A percentile compares a stretch with the other conserved stretches of the same genome.
Conservation (phyloP, 2,113 vertebrate species). For the Echinops telfairi region DNA sequence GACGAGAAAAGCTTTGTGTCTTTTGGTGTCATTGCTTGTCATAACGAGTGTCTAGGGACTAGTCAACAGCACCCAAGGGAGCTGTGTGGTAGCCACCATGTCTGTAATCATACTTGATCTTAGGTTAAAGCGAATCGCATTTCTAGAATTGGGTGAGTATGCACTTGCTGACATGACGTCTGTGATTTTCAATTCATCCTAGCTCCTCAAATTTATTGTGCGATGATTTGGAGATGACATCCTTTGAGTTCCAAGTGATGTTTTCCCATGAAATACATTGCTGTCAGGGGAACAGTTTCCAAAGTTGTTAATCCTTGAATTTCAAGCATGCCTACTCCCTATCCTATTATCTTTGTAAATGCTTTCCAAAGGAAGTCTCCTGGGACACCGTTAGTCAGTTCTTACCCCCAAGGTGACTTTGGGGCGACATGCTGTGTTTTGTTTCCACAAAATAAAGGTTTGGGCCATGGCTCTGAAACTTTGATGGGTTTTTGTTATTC, state of each 20-base stretch:
- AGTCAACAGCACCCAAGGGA: background rate
- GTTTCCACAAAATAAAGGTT: no score
- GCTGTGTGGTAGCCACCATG: no score
- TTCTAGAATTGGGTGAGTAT: no score
- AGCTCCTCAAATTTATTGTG: background rate
- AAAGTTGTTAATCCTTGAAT: background rate
- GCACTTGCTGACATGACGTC: background rate
- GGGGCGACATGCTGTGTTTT: background rate
- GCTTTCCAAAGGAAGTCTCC: no score
- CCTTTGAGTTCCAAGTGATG: background rate
- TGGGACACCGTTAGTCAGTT: fast-evolving
- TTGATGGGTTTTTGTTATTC: background rate
- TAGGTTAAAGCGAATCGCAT: background rate
- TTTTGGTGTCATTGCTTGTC: background rate
- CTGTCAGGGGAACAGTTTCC: background rate
- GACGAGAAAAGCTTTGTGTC: background rate
- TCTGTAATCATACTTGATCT: background rate
- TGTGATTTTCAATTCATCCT: background rate
- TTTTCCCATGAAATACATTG: background rate
- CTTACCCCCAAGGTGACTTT: no score
- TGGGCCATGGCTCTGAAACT: fast-evolving
- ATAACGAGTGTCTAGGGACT: background rate
- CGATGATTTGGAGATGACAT: background rate
- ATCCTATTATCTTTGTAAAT: no score
- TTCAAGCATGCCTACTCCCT: no score